These are phyloP conservation scores for Phenganax marumi DNA, from an alignment of 92 coral and sea anemone species.

Conservation along the genomic window DNA sequence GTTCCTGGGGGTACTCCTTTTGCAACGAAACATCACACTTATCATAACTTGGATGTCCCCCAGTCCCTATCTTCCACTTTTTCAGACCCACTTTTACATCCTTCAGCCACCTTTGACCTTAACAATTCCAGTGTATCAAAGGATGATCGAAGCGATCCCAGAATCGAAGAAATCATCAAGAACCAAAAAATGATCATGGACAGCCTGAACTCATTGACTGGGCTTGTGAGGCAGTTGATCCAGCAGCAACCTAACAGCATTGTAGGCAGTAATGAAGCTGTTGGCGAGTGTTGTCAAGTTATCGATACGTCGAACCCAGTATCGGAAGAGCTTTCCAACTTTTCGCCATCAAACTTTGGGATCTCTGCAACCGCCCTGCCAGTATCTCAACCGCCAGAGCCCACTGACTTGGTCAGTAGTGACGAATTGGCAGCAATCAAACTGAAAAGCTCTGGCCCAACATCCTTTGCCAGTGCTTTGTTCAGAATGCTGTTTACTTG, in stretches of 20 bases:
- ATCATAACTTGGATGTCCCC: slow-evolving; percentile 17
- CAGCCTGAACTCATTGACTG: slow-evolving; percentile 21
- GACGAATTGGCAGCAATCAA: not conserved
- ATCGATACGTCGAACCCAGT: not conserved
- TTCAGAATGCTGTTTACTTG: not conserved
- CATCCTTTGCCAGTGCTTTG: not conserved
- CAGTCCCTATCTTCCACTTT: slow-evolving; percentile 14
- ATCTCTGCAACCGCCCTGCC: slow-evolving; percentile 3
- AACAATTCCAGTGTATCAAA: not conserved
- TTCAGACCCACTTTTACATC: not conserved
- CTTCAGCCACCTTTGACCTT: not conserved
- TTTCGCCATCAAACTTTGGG: not conserved
- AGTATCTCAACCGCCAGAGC: not conserved
- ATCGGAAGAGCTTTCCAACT: not conserved
- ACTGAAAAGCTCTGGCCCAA: slow-evolving; percentile 11
- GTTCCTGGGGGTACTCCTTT: slow-evolving; percentile 11
- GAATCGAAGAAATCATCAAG: slow-evolving; percentile 20
- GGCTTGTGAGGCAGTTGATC: slow-evolving; percentile 22
- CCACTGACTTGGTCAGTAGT: not conserved
- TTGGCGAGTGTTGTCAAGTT: not conserved
- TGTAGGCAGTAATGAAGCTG: too few species aligned
- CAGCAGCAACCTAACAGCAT: not conserved
- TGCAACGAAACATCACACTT: not conserved
- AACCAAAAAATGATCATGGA: slow-evolving; percentile 14
- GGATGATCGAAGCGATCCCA: slow-evolving; percentile 13